Evolutionary conservation across 2,888 invertebrate species (phyloP).

Genomic region (Adelognathus sp.): DNA sequence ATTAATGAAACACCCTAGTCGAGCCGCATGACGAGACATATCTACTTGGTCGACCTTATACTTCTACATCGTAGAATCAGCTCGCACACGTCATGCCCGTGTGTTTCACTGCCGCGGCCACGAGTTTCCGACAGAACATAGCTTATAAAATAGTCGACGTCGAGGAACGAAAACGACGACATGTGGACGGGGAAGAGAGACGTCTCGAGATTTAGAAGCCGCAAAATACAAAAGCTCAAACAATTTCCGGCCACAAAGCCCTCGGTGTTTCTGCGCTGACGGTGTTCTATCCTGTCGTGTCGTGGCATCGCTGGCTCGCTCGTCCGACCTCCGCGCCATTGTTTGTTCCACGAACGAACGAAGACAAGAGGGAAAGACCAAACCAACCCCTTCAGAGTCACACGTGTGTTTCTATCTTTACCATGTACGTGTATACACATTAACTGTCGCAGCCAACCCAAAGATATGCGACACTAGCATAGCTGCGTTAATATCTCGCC

Average conservation of each 20-base stretch:
- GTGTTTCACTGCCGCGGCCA: background rate
- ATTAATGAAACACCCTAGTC: background rate
- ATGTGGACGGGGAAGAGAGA: conserved; percentile 51
- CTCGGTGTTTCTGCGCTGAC: conserved; percentile 23
- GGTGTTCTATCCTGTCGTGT: conserved; percentile 43
- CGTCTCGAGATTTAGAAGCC: conserved; percentile 76
- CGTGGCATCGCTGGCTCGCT: conserved; percentile 11
- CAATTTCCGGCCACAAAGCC: conserved; percentile 75
- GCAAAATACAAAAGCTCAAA: conserved; percentile 77
- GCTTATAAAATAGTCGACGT: background rate
- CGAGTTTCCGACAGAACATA: background rate
- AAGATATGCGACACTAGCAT: background rate
- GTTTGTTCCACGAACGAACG: conserved; percentile 48
- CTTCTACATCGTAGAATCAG: background rate
- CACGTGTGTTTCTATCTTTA: conserved; percentile 27
- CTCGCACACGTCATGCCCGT: background rate
- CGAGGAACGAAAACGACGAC: conserved; percentile 12
- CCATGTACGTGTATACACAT: background rate
- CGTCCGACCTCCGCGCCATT: conserved; percentile 42
- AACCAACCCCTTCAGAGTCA: background rate
- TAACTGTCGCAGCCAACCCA: background rate
- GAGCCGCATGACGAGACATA: background rate
- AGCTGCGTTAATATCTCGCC: conserved; percentile 69
- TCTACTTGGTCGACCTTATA: background rate
- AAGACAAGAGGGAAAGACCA: conserved; percentile 27